Conservation (phyloP, 2,113 vertebrate genomes). For the Etia nguti region DNA sequence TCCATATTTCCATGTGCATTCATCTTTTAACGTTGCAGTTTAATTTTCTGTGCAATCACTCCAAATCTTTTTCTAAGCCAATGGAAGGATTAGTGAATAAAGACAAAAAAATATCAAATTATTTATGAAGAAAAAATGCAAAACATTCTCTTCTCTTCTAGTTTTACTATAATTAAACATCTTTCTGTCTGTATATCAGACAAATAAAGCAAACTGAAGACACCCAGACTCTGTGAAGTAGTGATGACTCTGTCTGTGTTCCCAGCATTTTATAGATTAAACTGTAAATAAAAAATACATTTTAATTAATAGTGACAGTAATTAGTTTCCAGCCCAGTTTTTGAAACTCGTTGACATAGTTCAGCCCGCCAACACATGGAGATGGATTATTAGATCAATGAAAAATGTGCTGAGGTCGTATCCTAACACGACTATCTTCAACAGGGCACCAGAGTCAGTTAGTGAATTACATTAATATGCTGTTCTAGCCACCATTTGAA, state of each 20-base stretch:
- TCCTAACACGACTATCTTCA: not conserved
- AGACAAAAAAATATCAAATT: not conserved
- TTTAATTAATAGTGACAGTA: not conserved
- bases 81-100: not conserved
- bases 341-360: not conserved
- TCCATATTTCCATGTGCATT: too few species aligned
- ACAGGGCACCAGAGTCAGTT: not conserved
- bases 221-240: not conserved
- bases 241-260: not conserved
- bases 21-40: not conserved
- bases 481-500: rapidly evolving
- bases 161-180: not conserved
- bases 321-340: not conserved
- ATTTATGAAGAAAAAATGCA: too few species aligned
- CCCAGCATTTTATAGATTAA: not conserved
- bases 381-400: not conserved
- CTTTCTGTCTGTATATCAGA: not conserved
- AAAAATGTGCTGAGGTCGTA: not conserved
- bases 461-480: not conserved
- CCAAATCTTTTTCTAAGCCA: not conserved
- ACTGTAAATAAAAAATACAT: not conserved
- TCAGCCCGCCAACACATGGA: not conserved
- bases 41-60: not conserved
- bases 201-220: not conserved
- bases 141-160: not conserved